Base-by-base conservation (phyloP, 2,888 invertebrate species). In the Clostera curtula region DNA sequence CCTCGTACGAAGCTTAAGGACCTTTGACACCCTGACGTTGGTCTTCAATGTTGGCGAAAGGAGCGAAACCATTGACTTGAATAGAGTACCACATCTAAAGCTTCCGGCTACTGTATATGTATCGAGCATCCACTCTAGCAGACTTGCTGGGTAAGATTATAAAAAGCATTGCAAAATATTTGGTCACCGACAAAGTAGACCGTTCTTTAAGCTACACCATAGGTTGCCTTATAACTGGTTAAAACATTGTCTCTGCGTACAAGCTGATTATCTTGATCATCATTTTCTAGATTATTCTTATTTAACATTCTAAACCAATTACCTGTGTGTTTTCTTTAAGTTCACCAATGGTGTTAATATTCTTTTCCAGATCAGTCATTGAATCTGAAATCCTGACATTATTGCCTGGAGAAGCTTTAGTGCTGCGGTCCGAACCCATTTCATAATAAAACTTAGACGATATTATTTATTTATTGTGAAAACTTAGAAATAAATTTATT, bases 21-120 rank as follows among this genome's bases (percentile, higher is more conserved):
- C 58, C 8, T 48, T 56, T 29, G 66, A 70, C 20, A 59, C 68
- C 1, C 49, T 58, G 33, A 66, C 73, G 0, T 61, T 87, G n/a
- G 52, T 88, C 2, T 68, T 88, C 32, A 89, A 89, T 54, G 79
- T 88, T 12, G 84, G 83, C 1, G 51, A 61, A 1, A 40, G 30
- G 4, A 36, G 65, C 6, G 72, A 83, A 30, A 43, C 49, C 1
- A 59, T 86, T 1, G 70, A 85, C 36, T 54, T 88, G 31, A 29
- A 32, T 6, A 46, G 50, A 25, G 45, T 69, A 0, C 46, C 56
- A 0, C 44, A 61, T 19, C 39, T 79, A 6, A 45, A 29, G 3
- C 36, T 41, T 4, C 61, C 63, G 0, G 44, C 73, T 7, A 56
- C 47, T 0, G 70, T 76, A 0, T 52, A 63, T 13, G 43, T 57